Base-by-base conservation (phyloP, 2,113 vertebrate species). In the Etia nguti region DNA sequence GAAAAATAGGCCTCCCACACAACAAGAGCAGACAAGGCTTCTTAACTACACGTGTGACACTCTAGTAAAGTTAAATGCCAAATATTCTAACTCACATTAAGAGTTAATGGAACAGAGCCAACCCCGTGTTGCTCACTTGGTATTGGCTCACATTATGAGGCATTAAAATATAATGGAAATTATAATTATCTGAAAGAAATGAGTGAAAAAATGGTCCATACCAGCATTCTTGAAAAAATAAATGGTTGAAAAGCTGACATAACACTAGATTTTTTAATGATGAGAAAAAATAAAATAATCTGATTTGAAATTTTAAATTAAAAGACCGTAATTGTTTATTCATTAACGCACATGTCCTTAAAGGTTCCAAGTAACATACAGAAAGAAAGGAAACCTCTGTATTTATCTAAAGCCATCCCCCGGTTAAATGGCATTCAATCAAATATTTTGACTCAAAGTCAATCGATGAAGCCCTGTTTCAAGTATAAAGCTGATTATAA, bases 1-100 rank as follows among this genome's bases (percentile, higher is more conserved):
- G 90, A 86, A 88, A 93, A 92, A 95, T 81, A 88, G 85, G 85
- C 88, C 86, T 93, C 82, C 87, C 84, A 89, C 85, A 92, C 57
- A 91, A 89, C 90, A 90, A 83, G 88, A 88, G 77, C 81, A 88
- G 84, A 90, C 81, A 81, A 73, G 59, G 55, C 83, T 81, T 86
- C 88, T 91, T 82, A 79, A 86, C 80, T 80, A 82, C 92, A 93
- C 88, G 82, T 86, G 83, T 88, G 89, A 93, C 81, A 90, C 16
- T 81, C 31, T 50, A 88, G 80, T 86, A 65, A 79, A 86, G 82
- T 36, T 77, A 80, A 81, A 79, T 79, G 92, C 79, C 88, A 92
- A 84, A 82, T 83, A 86, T 86, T 89, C 79, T 68, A 41, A 52
- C 43, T 79, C 80, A 80, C 70, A 89, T 88, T 84, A 87, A 60